Evolutionary conservation across 2,888 invertebrate genomes (phyloP).

Genomic region (Hirtodrosophila cameraria): DNA sequence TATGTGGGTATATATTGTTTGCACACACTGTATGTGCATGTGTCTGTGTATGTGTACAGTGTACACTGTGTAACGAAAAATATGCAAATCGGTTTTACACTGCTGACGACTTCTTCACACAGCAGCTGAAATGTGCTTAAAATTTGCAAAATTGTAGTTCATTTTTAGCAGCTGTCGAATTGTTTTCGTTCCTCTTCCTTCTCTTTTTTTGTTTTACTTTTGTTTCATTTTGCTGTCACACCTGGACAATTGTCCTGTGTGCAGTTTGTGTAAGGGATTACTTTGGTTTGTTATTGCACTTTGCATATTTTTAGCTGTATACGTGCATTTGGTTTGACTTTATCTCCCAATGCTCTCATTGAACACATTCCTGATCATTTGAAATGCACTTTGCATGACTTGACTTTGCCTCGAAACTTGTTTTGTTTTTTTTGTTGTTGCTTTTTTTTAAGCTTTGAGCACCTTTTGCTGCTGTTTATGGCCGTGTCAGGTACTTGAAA

Average conservation of each 20-base stretch:
- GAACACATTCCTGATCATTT: background rate
- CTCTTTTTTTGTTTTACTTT: background rate
- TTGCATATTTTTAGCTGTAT: conserved; percentile 51
- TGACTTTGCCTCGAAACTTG: conserved; percentile 21
- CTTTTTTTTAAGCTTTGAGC: conserved; percentile 29
- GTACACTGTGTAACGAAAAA: conserved; percentile 53
- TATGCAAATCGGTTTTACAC: conserved; percentile 73
- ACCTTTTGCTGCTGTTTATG: conserved; percentile 53
- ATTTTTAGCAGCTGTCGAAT: conserved; percentile 67
- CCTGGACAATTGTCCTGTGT: conserved; percentile 53
- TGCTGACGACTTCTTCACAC: conserved; percentile 69
- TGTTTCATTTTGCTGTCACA: conserved; percentile 31
- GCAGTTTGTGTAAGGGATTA: conserved; percentile 16
- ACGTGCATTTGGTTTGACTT: conserved; percentile 57
- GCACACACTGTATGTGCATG: conserved; percentile 40
- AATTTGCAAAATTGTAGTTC: conserved; percentile 71
- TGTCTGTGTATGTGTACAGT: conserved; percentile 6
- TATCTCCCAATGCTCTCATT: conserved; percentile 32
- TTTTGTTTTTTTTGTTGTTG: conserved; percentile 14
- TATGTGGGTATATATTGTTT: conserved; percentile 63
- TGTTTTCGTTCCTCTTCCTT: conserved; percentile 1
- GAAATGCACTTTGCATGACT: conserved; percentile 64
- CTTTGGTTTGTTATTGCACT: conserved; percentile 55
- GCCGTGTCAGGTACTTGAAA: conserved; percentile 49
- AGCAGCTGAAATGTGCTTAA: conserved; percentile 75